Base-by-base conservation (phyloP, 2,797 vertebrate species). In the Neostethus bicornis region DNA sequence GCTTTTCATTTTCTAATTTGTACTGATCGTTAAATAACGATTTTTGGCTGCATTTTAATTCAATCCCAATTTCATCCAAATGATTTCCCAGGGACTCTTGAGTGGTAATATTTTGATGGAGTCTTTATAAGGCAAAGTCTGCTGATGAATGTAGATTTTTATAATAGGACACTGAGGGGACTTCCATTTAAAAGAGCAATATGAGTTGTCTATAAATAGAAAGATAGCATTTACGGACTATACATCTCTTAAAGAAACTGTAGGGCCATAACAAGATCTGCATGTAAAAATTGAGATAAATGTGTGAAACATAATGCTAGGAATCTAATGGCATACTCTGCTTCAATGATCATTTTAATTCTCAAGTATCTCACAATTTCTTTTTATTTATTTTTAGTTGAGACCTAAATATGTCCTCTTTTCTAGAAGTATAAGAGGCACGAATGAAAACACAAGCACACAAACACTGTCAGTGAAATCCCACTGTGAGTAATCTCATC, bases 401-500 rank as follows among this genome's bases (percentile, higher is more conserved):
- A 48, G 23, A 45, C 28, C 45, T 29, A 6, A 20, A 61, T 63
- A 70, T 65, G 61, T 57, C 26, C 49, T 61, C 71, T 32, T 53
- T 65, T 14, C 2, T 29, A 4, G 58, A 61, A 54, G 54, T 54
- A 49, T 7, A 32, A 61, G 50, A 48, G 39, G 43, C 64, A 70
- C 66, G 39, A 60, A 74, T 70, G 57, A 73, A 72, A 70, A 72
- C 50, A 61, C 43, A 62, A 28, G 32, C 42, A 46, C 24, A 28
- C 19, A 19, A 1, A 17, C 23, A 28, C n/a, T 34, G 7, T 45
- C 31, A 47, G 52, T n/a, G 38, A 63, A 71, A 60, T 72, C 67
- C 73, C 75, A 68, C 48, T n/a, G 71, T 52, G 79, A 75, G 64
- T 75, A 80, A 75, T 78, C 68, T 73, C 61, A 77, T 79, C 75